A percentile compares a stretch with the other conserved stretches of the same genome.
phyloP scores from a whole-genome alignment of 2,888 invertebrate genomes.

The Volucella bombylans region DNA sequence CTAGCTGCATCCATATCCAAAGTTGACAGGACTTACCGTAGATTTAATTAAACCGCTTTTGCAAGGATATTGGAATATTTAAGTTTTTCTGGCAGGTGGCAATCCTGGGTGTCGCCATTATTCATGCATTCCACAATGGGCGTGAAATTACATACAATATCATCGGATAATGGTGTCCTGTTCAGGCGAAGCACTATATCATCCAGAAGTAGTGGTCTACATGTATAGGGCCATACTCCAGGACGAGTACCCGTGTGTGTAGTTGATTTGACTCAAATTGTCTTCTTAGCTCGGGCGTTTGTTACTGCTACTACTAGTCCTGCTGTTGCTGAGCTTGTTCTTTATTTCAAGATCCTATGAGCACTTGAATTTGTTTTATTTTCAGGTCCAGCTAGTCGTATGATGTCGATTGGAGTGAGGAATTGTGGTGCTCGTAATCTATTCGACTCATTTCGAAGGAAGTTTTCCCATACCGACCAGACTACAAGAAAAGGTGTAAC shows the following conservation, averaged over 20 bases:
- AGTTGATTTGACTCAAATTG: slow-evolving; percentile 65
- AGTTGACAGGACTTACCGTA: slow-evolving; percentile 8
- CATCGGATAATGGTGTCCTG: slow-evolving; percentile 73
- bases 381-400: background rate
- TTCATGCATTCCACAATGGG: slow-evolving; percentile 73
- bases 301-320: slow-evolving; percentile 31
- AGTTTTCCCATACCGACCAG: slow-evolving; percentile 44
- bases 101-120: slow-evolving; percentile 71
- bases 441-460: slow-evolving; percentile 57
- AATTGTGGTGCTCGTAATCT: slow-evolving; percentile 40
- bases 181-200: slow-evolving; percentile 66
- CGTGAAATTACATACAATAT: slow-evolving; percentile 72
- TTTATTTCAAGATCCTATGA: slow-evolving; percentile 59
- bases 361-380: slow-evolving; percentile 59
- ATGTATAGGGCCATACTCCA: too few relatives aligned
- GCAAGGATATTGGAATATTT: slow-evolving; percentile 62
- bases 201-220: slow-evolving; percentile 58
- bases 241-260: too few relatives aligned
- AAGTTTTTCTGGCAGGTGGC: slow-evolving; percentile 71
- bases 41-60: slow-evolving; percentile 66
- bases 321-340: slow-evolving; percentile 45
- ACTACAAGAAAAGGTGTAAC: slow-evolving; percentile 49
- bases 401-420: background rate
- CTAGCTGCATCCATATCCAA: background rate
- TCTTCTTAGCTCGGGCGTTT: slow-evolving; percentile 44